Evolutionary conservation across 2,797 vertebrate species (phyloP).

Genomic region (Tolypeutes matacus): DNA sequence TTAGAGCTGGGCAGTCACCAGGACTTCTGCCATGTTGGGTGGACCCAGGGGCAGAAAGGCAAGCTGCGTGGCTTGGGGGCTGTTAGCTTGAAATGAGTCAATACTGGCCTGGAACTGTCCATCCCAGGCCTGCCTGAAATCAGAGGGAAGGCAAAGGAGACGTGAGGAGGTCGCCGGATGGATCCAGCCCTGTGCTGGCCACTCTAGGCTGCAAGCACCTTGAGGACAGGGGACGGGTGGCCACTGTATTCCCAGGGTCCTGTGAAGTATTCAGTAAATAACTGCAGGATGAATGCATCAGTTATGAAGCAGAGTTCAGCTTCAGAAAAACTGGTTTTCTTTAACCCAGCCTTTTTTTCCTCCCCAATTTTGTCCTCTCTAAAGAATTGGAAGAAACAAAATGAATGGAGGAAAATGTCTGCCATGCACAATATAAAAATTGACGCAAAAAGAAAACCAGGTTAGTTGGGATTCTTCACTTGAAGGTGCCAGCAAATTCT

Average conservation of each 20-base stretch:
- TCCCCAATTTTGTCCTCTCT: not conserved
- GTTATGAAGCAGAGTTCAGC: not conserved
- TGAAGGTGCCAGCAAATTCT: not conserved
- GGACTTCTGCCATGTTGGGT: not conserved
- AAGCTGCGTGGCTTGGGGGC: not conserved
- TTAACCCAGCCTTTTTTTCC: not conserved
- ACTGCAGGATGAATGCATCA: not conserved
- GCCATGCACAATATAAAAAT: not conserved
- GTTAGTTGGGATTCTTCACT: not conserved
- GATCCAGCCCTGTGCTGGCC: fast-evolving
- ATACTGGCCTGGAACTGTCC: not conserved
- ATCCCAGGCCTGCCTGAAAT: not conserved
- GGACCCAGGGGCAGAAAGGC: not conserved
- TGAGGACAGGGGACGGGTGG: not conserved
- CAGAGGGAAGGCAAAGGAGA: not conserved
- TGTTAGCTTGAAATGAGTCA: not conserved
- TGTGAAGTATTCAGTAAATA: not conserved
- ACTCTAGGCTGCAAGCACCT: not conserved
- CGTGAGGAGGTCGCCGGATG: not conserved
- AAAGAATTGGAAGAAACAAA: not conserved
- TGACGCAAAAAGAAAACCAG: not conserved
- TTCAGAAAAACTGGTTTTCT: not conserved
- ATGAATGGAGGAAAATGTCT: not conserved
- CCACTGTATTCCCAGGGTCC: fast-evolving
- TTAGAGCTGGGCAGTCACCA: not conserved